Conservation (phyloP, 2,888 invertebrate species). For the Rhingia campestris region DNA sequence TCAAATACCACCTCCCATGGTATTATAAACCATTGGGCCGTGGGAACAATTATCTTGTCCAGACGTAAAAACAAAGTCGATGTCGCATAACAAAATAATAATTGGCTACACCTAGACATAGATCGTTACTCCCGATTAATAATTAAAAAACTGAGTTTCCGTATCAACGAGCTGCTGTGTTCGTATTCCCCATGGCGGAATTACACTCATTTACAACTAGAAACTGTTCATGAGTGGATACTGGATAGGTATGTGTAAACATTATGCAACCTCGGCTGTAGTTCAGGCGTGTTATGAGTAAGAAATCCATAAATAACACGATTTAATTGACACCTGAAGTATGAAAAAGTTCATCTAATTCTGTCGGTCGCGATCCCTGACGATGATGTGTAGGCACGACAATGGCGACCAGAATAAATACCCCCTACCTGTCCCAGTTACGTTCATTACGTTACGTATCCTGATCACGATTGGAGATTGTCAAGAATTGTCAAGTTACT, state of each 20-base stretch:
- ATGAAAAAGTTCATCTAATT: constrained; percentile 47
- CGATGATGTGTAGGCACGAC: constrained; percentile 4
- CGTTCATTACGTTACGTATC: not conserved
- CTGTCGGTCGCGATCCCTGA: constrained; percentile 7
- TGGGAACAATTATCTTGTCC: constrained; percentile 22
- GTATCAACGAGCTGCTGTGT: constrained; percentile 14
- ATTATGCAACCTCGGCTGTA: constrained; percentile 35
- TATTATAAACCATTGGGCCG: constrained; percentile 4
- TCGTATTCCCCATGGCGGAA: constrained; percentile 5
- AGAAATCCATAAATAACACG: constrained; percentile 51
- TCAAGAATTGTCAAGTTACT: constrained; percentile 1
- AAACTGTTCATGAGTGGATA: constrained; percentile 3
- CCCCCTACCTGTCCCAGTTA: constrained; percentile 8
- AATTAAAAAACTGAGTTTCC: constrained; percentile 35
- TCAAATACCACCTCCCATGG: not conserved
- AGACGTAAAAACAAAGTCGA: constrained; percentile 10
- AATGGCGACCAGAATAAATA: not conserved
- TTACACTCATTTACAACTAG: constrained; percentile 10
- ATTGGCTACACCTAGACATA: constrained; percentile 17
- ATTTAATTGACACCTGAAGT: constrained; percentile 58
- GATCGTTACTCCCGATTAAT: constrained; percentile 22
- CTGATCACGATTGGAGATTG: constrained; percentile 26
- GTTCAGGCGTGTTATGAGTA: not conserved
- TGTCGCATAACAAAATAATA: constrained; percentile 33
- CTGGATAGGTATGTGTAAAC: constrained; percentile 6